These are phyloP conservation scores for Conopomorpha cramerella DNA, from an alignment of 1,140 invertebrate species.

Conservation along the genomic window DNA sequence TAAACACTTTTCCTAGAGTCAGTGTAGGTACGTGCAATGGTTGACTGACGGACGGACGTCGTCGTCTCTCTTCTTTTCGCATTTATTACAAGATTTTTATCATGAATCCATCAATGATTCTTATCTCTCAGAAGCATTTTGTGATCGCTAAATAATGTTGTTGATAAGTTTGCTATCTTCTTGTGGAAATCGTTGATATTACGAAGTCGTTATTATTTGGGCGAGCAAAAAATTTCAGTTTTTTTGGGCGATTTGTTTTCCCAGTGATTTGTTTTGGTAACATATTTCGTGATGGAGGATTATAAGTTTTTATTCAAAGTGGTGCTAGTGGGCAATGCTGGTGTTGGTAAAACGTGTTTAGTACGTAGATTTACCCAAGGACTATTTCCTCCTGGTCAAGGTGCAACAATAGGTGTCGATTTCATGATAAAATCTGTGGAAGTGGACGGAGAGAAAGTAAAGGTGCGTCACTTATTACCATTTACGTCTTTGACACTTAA, in stretches of 20 bases:
- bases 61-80: conserved; percentile 10
- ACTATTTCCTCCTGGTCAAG: conserved; percentile 94
- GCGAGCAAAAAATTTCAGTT: too few relatives aligned
- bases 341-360: conserved; percentile 93
- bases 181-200: conserved; percentile 29
- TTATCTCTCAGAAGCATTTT: too few relatives aligned
- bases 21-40: too few relatives aligned
- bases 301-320: conserved; percentile 99
- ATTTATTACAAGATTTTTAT: too few relatives aligned
- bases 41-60: too few relatives aligned
- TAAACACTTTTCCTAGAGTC: too few relatives aligned
- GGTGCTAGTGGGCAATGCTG: conserved; percentile 92
- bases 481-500: too few relatives aligned
- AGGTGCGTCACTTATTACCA: conserved; percentile 64
- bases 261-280: conserved; percentile 38
- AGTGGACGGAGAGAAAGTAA: conserved; percentile 98
- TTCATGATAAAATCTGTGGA: conserved; percentile 99
- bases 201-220: too few relatives aligned
- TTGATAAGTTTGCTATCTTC: conserved; percentile 21
- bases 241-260: conserved; percentile 20
- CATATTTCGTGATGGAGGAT: conserved; percentile 95
- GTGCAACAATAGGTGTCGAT: conserved; percentile 98
- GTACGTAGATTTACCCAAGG: conserved; percentile 91
- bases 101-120: too few relatives aligned
- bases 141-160: conserved; percentile 28